These are phyloP conservation scores for Dasypolia templi DNA, from an alignment of 2,888 invertebrate species.

Conservation along the genomic window DNA sequence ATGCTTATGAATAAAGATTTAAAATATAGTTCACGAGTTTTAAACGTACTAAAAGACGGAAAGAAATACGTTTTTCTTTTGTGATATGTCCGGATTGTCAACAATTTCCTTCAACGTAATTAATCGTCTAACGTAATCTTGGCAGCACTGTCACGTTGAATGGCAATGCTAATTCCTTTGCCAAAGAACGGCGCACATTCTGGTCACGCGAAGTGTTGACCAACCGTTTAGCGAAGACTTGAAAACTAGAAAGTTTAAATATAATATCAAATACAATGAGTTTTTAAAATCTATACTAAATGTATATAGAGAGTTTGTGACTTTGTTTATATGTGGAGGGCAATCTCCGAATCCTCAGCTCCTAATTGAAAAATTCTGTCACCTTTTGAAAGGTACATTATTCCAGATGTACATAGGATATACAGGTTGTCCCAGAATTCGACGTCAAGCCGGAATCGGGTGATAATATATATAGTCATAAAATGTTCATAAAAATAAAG, in stretches of 20 bases:
- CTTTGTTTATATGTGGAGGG: not conserved
- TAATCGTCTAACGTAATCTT: conserved; percentile 44
- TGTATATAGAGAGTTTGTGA: not conserved
- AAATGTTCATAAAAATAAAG: too few relatives aligned
- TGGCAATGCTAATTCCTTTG: conserved; percentile 55
- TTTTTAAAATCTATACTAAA: not conserved
- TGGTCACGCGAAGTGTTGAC: conserved; percentile 50
- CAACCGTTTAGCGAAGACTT: conserved; percentile 22
- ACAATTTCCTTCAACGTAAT: conserved; percentile 1
- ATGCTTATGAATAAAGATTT: not conserved
- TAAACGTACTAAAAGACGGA: not conserved
- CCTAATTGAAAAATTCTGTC: not conserved
- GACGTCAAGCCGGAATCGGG: too few relatives aligned
- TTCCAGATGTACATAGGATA: not conserved
- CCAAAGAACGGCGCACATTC: conserved; percentile 31
- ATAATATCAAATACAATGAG: not conserved
- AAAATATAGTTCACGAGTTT: not conserved
- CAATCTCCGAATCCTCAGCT: not conserved
- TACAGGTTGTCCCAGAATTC: too few relatives aligned
- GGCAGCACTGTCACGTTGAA: conserved; percentile 34
- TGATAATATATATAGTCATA: too few relatives aligned
- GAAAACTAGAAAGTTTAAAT: conserved; percentile 3
- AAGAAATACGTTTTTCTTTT: not conserved
- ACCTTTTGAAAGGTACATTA: not conserved
- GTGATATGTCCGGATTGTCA: not conserved